A percentile compares a stretch with the other conserved stretches of the same genome.
Conservation (phyloP, 2,888 invertebrate species). For the Colletes collaris region DNA sequence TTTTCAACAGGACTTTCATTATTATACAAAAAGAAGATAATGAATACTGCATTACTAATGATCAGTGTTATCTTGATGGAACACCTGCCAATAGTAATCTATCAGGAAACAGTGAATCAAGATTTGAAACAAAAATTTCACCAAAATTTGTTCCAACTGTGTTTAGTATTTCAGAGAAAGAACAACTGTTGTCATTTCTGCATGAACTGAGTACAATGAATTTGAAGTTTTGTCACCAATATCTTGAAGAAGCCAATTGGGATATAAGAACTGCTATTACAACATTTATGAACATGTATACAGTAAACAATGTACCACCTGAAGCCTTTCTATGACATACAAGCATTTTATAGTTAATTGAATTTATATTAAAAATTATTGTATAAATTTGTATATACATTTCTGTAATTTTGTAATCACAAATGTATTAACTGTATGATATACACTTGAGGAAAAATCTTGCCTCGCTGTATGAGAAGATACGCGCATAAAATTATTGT, state of each 20-base stretch:
- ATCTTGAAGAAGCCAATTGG: conserved; percentile 76
- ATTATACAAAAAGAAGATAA: conserved; percentile 77
- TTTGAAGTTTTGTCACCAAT: conserved; percentile 68
- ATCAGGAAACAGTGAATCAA: conserved; percentile 54
- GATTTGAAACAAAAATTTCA: conserved; percentile 48
- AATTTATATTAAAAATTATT: neutral
- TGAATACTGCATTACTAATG: conserved; percentile 80
- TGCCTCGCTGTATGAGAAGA: no score
- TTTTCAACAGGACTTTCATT: conserved; percentile 78
- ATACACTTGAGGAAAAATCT: neutral
- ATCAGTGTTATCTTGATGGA: conserved; percentile 79
- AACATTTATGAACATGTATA: conserved; percentile 77
- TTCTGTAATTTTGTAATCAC: neutral
- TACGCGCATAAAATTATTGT: no score
- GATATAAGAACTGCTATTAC: conserved; percentile 77
- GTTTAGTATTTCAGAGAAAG: conserved; percentile 76
- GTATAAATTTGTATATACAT: conserved; percentile 4
- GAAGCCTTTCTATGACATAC: conserved; percentile 73
- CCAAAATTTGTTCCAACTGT: conserved; percentile 73
- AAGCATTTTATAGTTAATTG: conserved; percentile 7
- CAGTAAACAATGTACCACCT: conserved; percentile 76
- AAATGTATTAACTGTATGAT: neutral
- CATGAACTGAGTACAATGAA: conserved; percentile 79
- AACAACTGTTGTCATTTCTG: conserved; percentile 76
- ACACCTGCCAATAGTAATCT: conserved; percentile 62